These are phyloP conservation scores for Platycnemis pennipes DNA, from an alignment of 2,888 invertebrate genomes.

Conservation along the genomic window DNA sequence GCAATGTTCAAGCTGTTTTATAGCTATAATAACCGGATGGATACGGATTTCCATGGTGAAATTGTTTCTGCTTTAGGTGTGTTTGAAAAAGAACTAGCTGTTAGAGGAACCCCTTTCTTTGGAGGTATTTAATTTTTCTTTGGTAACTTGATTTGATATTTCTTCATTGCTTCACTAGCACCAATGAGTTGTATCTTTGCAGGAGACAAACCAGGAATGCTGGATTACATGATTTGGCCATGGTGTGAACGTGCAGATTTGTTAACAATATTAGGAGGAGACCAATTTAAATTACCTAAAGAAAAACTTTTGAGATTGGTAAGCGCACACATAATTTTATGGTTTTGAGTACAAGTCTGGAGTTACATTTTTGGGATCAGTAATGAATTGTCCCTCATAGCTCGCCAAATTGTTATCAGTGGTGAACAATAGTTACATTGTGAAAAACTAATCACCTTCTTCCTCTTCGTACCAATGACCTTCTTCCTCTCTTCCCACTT, in stretches of 20 bases:
- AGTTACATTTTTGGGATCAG: background rate
- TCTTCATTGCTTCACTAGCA: background rate
- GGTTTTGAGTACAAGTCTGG: background rate
- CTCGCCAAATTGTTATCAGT: background rate
- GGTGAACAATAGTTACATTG: background rate
- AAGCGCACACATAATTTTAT: slow-evolving; percentile 73
- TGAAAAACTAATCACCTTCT: too few relatives aligned
- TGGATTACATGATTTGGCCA: slow-evolving; percentile 93
- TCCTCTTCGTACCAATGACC: too few relatives aligned
- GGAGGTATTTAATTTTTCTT: slow-evolving; percentile 72
- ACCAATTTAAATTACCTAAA: slow-evolving; percentile 84
- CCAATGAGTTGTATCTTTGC: slow-evolving; percentile 49
- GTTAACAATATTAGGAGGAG: slow-evolving; percentile 82
- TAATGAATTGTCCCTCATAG: background rate
- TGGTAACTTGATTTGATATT: background rate
- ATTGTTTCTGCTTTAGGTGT: slow-evolving; percentile 72
- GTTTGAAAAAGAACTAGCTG: slow-evolving; percentile 75
- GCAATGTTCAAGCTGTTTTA: slow-evolving; percentile 59
- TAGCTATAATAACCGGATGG: slow-evolving; percentile 54
- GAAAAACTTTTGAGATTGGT: slow-evolving; percentile 77
- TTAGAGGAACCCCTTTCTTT: slow-evolving; percentile 75
- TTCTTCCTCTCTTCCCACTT: too few relatives aligned
- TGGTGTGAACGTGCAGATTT: slow-evolving; percentile 88
- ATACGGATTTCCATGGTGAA: slow-evolving; percentile 66
- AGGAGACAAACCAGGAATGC: slow-evolving; percentile 87